phyloP scores from a whole-genome alignment of 2,888 invertebrate genomes.

The Drosophila colorata region DNA sequence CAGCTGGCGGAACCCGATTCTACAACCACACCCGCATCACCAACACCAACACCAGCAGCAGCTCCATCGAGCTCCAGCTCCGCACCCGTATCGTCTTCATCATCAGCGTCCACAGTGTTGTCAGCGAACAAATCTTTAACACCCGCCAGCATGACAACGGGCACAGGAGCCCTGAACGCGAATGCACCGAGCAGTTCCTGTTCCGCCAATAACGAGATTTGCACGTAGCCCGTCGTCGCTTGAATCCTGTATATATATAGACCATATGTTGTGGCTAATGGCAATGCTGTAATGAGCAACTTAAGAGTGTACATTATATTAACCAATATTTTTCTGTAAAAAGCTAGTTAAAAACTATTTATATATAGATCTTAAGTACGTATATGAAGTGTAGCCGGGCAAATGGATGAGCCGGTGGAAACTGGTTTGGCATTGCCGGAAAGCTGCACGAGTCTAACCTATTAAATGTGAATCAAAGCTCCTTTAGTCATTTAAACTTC shows the following conservation, averaged over 20 bases:
- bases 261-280: constrained; percentile 13
- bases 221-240: constrained; percentile 74
- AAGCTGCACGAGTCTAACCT: constrained; percentile 28
- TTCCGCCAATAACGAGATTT: constrained; percentile 74
- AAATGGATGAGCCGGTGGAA: background rate
- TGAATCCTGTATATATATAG: constrained; percentile 39
- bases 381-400: constrained; percentile 24
- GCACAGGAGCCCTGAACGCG: constrained; percentile 57
- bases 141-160: constrained; percentile 62
- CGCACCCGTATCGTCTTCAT: constrained; percentile 20
- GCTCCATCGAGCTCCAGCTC: constrained; percentile 16
- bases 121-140: constrained; percentile 44
- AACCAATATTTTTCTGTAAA: constrained; percentile 62
- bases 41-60: constrained; percentile 25
- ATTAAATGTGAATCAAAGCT: constrained; percentile 75
- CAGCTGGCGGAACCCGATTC: constrained; percentile 61
- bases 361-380: constrained; percentile 44
- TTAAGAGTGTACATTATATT: constrained; percentile 57
- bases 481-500: constrained; percentile 65
- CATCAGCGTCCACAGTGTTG: constrained; percentile 24
- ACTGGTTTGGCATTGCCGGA: constrained; percentile 6
- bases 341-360: constrained; percentile 70
- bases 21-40: constrained; percentile 50
- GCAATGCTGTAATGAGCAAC: constrained; percentile 46
- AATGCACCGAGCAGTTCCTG: constrained; percentile 72